These are phyloP conservation scores for Pomatorhinus ruficollis DNA, from an alignment of 2,113 vertebrate genomes.

Conservation along the genomic window DNA sequence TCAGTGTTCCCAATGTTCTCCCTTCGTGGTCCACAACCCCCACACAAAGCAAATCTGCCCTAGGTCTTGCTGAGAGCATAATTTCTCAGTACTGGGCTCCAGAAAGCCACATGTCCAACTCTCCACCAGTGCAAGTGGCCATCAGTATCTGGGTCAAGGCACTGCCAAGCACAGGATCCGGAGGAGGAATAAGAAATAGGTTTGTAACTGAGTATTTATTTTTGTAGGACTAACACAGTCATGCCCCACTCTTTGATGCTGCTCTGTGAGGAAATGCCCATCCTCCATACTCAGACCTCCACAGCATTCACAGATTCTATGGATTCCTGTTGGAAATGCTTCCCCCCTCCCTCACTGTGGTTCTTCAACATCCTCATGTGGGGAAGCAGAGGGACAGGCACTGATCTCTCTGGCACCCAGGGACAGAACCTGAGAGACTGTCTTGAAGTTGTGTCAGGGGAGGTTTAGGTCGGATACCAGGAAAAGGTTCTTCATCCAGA, in stretches of 20 bases:
- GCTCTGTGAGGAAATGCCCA: neutral
- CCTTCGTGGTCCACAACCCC: neutral
- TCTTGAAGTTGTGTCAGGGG: neutral
- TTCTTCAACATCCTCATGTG: neutral
- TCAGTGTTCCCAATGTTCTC: neutral
- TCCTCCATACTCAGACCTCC: neutral
- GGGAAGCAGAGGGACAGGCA: neutral
- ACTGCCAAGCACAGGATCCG: neutral
- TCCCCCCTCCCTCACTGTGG: neutral
- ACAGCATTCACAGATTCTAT: too few relatives aligned
- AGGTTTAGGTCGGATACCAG: neutral
- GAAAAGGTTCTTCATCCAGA: neutral
- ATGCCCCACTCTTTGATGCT: rapidly evolving
- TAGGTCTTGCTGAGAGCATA: neutral
- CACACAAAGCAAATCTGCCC: slow-evolving; percentile 11
- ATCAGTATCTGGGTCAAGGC: neutral
- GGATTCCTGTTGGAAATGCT: neutral
- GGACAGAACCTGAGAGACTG: rapidly evolving
- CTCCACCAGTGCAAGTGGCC: neutral
- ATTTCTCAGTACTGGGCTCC: neutral
- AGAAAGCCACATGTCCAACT: neutral
- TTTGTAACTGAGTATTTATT: neutral
- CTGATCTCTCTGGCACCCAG: neutral
- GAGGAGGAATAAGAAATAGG: neutral
- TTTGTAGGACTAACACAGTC: neutral